Conservation (phyloP, 1,140 invertebrate species). For the Zaprionus davidi region DNA sequence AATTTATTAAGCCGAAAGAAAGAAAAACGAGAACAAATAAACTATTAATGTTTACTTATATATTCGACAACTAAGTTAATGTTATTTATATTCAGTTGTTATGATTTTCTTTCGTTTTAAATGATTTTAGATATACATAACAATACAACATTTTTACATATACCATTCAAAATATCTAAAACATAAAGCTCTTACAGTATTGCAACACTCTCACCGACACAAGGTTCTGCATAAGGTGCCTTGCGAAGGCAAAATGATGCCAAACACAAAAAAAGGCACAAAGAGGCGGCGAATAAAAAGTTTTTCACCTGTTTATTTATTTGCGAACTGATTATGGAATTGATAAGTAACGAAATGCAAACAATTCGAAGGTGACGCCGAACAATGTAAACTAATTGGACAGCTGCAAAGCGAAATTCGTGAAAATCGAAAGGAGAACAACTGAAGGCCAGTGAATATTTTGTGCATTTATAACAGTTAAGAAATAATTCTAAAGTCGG, state of each 20-base stretch:
- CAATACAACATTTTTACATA: neutral
- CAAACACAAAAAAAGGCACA: constrained; percentile 8
- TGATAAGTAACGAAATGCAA: constrained; percentile 47
- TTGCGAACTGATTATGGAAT: constrained; percentile 68
- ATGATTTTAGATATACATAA: neutral
- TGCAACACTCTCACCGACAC: neutral
- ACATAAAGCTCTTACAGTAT: neutral
- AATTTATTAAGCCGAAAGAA: no score
- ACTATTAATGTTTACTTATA: no score
- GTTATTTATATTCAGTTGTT: no score
- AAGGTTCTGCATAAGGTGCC: neutral
- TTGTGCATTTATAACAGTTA: neutral
- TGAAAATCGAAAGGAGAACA: neutral
- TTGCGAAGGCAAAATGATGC: constrained; percentile 54
- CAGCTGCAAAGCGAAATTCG: constrained; percentile 50
- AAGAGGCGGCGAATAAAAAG: constrained; percentile 20
- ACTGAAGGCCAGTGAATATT: constrained; percentile 4
- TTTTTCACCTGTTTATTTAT: constrained; percentile 74
- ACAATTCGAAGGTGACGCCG: constrained; percentile 19
- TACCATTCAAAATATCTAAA: neutral
- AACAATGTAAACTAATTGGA: constrained; percentile 38
- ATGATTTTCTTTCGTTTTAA: neutral
- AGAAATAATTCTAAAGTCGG: neutral
- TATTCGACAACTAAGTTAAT: no score
- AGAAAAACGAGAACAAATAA: no score